Conservation (phyloP, 2,113 vertebrate species). For the Platycercus adscitus region DNA sequence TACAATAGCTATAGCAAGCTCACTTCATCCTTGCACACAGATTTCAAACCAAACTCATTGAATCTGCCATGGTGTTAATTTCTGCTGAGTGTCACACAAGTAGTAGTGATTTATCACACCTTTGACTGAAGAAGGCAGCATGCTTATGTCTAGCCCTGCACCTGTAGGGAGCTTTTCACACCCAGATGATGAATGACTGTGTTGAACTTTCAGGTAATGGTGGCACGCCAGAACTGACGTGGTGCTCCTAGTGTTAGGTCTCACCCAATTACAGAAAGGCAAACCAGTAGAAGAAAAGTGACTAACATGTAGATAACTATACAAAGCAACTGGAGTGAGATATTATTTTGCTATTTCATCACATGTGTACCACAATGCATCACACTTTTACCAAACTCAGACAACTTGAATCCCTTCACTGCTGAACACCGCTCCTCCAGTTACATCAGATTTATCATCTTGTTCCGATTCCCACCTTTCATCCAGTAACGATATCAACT, state of each 20-base stretch:
- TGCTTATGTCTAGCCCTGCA: neutral
- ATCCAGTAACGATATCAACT: neutral
- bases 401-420: neutral
- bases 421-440: neutral
- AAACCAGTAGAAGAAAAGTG: neutral
- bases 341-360: neutral
- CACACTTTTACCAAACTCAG: neutral
- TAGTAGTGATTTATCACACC: neutral
- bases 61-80: neutral
- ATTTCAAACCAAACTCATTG: neutral
- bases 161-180: neutral
- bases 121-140: neutral
- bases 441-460: neutral
- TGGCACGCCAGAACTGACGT: neutral
- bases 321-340: neutral
- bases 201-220: neutral
- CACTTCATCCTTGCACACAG: fast-evolving
- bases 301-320: fast-evolving
- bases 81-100: neutral
- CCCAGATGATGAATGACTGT: neutral
- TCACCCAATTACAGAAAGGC: neutral
- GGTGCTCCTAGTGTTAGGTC: neutral
- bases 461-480: neutral
- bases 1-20: neutral
- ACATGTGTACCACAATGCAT: neutral